Base-by-base conservation (phyloP, 2,888 invertebrate genomes). In the Seira musarum region DNA sequence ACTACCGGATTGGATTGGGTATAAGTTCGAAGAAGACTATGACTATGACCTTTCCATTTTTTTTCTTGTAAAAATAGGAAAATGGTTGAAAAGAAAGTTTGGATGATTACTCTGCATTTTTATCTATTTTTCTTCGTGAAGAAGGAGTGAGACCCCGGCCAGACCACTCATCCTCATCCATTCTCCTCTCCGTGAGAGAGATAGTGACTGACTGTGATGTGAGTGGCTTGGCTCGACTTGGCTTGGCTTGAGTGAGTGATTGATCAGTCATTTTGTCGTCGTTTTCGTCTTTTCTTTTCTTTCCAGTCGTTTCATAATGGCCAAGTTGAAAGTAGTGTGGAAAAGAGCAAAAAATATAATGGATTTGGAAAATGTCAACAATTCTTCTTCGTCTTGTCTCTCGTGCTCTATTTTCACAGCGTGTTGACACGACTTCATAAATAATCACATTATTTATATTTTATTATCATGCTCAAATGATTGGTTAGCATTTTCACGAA, bases 331-430 rank as follows among this genome's bases (percentile, higher is more conserved):
- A 24, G 21, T 8, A 67, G 74, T 25, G 67, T 67, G 67, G 35
- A 68, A 60, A 74, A 30, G 63, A 30, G 67, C 35, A 75, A 68
- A 69, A 60, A 64, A 30, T 69, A 69, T 69, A 69, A 76, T 76
- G 76, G 76, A 69, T 74, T 80, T 80, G 80, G 75, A 75, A 80
- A 80, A 80, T 80, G 80, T 80, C 80, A 80, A 70, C 68, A 64
- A 79, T 79, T 79, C 66, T 73, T 78, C 66, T 72, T 76, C 49
- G 24, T 76, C 24, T 65, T 71, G 22, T 40, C 10, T 57, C 57
- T n/a, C 57, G 13, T 40, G 40, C 40, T 40, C 57, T n/a, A 57
- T 57, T 57, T 57, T 57, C 17, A 3, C n/a, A 3, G n/a, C 3
- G n/a, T 3, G 10, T 57, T 57, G 57, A 57, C 57, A n/a, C n/a